Conservation (phyloP, 2,113 vertebrate genomes). For the Xenus cinereus region DNA sequence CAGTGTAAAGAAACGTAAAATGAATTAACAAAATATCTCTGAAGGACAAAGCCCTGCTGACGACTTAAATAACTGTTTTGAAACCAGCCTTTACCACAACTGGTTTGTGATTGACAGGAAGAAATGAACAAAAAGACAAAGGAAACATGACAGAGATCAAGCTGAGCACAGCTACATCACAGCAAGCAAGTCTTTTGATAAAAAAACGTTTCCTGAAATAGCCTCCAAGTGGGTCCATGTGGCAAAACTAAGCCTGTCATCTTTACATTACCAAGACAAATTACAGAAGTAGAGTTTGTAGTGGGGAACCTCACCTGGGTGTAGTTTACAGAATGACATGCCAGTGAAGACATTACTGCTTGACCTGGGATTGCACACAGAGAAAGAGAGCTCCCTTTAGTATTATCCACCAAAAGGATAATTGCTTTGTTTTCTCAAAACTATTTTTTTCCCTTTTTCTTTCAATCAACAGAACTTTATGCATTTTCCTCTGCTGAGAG, state of each 20-base stretch:
- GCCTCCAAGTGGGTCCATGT: neutral
- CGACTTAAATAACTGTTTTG: slow-evolving; percentile 5
- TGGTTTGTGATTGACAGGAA: neutral
- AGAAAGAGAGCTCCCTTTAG: neutral
- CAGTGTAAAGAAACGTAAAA: slow-evolving; percentile 32
- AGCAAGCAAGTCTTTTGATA: neutral
- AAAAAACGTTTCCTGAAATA: slow-evolving; percentile 11
- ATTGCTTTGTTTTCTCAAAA: neutral
- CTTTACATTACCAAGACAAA: neutral
- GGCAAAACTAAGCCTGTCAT: neutral
- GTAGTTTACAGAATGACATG: neutral
- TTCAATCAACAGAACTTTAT: neutral
- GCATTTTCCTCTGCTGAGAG: neutral
- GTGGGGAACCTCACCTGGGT: neutral
- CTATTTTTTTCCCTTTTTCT: neutral
- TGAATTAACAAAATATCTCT: neutral
- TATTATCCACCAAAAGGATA: neutral
- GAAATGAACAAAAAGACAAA: slow-evolving; percentile 13
- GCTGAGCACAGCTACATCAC: neutral
- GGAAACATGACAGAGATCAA: neutral
- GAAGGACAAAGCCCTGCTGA: slow-evolving; percentile 17
- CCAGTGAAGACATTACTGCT: neutral
- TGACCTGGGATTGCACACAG: neutral
- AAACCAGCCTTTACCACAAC: slow-evolving; percentile 16
- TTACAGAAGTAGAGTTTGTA: neutral